Evolutionary conservation across 2,888 invertebrate species (phyloP).

Genomic region (Troglohyphantes excavatus): DNA sequence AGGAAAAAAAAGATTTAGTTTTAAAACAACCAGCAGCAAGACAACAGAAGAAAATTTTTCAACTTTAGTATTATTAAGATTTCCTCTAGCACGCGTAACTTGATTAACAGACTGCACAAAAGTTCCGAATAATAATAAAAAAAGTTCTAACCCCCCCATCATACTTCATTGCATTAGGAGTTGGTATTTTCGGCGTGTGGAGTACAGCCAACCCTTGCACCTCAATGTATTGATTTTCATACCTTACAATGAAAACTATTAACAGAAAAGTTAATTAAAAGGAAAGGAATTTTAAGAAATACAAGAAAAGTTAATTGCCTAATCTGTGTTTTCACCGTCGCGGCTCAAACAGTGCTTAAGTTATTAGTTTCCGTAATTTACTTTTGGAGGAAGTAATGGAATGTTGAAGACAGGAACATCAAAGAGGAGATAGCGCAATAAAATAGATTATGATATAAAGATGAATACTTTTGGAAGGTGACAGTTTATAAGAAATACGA

Average conservation of each 20-base stretch:
- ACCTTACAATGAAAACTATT: conserved; percentile 3
- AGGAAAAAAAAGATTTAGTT: too few relatives aligned
- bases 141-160: too few relatives aligned
- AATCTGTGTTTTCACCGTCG: not conserved
- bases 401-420: not conserved
- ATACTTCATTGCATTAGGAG: not conserved
- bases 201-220: not conserved
- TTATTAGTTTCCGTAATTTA: conserved; percentile 2
- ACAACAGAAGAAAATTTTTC: too few relatives aligned
- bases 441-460: not conserved
- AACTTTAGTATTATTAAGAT: too few relatives aligned
- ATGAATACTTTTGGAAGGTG: too few relatives aligned
- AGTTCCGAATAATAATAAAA: too few relatives aligned
- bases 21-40: too few relatives aligned
- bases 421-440: not conserved
- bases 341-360: not conserved
- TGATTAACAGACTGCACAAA: too few relatives aligned
- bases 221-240: not conserved
- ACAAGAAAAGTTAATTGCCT: not conserved
- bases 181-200: not conserved
- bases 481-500: not conserved
- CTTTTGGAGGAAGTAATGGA: not conserved
- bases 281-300: conserved; percentile 6
- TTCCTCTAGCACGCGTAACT: too few relatives aligned
- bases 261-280: conserved; percentile 1